A percentile compares a stretch with the other conserved stretches of the same genome.
Conservation (phyloP, 2,888 invertebrate genomes). For the Andrena trimmerana region DNA sequence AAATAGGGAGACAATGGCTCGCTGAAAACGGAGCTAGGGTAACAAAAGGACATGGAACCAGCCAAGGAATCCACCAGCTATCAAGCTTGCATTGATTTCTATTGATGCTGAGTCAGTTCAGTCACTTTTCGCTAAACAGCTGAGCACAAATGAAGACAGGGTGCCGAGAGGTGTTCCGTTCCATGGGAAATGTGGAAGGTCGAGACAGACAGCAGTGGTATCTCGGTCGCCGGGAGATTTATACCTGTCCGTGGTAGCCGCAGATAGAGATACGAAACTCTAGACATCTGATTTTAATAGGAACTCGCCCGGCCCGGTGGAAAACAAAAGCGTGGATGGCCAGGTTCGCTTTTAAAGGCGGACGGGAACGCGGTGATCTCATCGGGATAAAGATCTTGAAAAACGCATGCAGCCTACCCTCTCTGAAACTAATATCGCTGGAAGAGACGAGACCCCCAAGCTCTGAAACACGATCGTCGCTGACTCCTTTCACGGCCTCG, state of each 20-base stretch:
- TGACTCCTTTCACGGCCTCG: not conserved
- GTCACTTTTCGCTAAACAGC: no score
- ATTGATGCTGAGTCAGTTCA: no score
- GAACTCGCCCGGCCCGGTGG: constrained; percentile 32
- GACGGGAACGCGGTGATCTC: constrained; percentile 33
- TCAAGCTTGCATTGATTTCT: no score
- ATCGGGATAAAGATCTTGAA: constrained; percentile 59
- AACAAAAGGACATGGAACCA: no score
- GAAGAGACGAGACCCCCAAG: not conserved
- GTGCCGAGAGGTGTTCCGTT: constrained; percentile 34
- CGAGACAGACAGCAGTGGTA: constrained; percentile 19
- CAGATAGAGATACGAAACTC: constrained; percentile 50
- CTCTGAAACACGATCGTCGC: constrained; percentile 5
- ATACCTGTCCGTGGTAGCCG: constrained; percentile 40
- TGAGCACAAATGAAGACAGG: not conserved
- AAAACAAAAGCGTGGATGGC: constrained; percentile 40
- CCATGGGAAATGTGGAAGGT: constrained; percentile 52
- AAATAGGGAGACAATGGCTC: no score
- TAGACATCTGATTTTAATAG: constrained; percentile 58
- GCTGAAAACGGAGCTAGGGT: no score
- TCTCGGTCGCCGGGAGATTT: constrained; percentile 34
- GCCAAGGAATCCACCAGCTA: no score
- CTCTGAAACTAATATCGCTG: constrained; percentile 39
- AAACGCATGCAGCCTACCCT: constrained; percentile 58
- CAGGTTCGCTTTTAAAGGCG: not conserved